phyloP scores from a whole-genome alignment of 2,113 vertebrate genomes.

The Sterrhoptilus dennistouni region DNA sequence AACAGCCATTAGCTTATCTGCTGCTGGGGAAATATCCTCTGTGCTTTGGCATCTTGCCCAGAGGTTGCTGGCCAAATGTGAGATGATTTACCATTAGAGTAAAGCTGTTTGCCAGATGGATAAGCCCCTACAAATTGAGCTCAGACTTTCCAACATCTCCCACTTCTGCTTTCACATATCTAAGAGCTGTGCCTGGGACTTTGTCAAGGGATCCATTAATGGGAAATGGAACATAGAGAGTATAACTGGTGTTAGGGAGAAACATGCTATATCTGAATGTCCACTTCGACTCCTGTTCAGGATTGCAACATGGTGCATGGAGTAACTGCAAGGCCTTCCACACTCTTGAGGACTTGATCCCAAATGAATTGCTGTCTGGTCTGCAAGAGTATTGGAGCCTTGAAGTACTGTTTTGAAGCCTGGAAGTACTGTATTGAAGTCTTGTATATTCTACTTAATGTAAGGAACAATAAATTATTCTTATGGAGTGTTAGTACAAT shows the following conservation, averaged over 20 bases:
- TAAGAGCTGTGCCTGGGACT: not conserved
- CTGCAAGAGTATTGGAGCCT: not conserved
- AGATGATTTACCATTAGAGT: not conserved
- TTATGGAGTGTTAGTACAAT: not conserved
- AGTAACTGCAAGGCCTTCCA: not conserved
- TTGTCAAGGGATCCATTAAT: not conserved
- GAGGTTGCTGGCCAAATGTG: constrained; percentile 18
- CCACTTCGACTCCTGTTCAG: rapidly evolving
- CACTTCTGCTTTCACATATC: not conserved
- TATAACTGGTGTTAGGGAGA: not conserved
- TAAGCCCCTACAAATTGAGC: constrained; percentile 19
- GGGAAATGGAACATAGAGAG: not conserved
- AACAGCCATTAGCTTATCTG: constrained; percentile 8
- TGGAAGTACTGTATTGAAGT: not conserved
- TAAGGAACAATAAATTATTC: not conserved
- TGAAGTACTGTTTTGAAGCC: not conserved
- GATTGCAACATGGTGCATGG: rapidly evolving
- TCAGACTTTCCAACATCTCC: constrained; percentile 41
- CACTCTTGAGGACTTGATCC: not conserved
- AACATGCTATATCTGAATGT: rapidly evolving
- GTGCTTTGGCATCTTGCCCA: not conserved
- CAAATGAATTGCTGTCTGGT: not conserved
- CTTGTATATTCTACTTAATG: not conserved
- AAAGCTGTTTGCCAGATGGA: constrained; percentile 30
- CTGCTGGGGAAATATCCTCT: constrained; percentile 28